Evolutionary conservation across 2,113 vertebrate genomes (phyloP), one percentile per base, ranked within the genome.

Genomic region (Oryzias javanicus): DNA sequence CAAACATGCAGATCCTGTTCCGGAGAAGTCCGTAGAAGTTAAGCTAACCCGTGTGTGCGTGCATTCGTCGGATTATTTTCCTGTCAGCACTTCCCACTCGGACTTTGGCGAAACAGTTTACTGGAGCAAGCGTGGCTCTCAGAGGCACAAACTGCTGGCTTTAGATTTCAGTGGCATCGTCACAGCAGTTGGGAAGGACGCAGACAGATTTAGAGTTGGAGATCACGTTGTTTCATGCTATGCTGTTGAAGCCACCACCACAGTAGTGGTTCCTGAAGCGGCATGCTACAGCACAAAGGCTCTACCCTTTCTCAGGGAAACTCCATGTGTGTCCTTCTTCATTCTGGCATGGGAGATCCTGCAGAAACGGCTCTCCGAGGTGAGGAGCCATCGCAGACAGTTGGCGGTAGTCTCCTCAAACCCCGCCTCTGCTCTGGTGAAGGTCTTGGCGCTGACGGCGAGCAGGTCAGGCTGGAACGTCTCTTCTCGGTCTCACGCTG

Each of bases 51-150:
- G 81, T 70, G 75, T 94, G 20, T 93, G 93, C 55, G 67, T 92
- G 25, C 93, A 95, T 80, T 93, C 94, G 3, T 91, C 92, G 12
- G 93, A 95, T 78, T 95, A 92, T 76, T 95, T 93, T 79, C 93
- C 93, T 27, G 70, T 94, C 63, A 94, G 83, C 55, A 20, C 86
- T 61, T 92, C 94, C 14, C 92, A 93, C 56, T 49, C 83, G 17
- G 79, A 41, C 48, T 94, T 90, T 69, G 90, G 92, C 4, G 84
- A 84, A 29, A 90, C 91, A 0, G 44, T 95, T 6, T 95, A 95
- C 14, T 95, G 94, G 94, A 90, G 78, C 70, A 88, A 89, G 18
- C 74, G 90, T 16, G 45, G 71, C 1, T 67, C 70, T 48, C 86
- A 86, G 14, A 90, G 81, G 46, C 91, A 95, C 15, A 57, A 82